These are phyloP conservation scores for Ovibos moschatus DNA, from an alignment of 2,113 vertebrate genomes.

Conservation along the genomic window DNA sequence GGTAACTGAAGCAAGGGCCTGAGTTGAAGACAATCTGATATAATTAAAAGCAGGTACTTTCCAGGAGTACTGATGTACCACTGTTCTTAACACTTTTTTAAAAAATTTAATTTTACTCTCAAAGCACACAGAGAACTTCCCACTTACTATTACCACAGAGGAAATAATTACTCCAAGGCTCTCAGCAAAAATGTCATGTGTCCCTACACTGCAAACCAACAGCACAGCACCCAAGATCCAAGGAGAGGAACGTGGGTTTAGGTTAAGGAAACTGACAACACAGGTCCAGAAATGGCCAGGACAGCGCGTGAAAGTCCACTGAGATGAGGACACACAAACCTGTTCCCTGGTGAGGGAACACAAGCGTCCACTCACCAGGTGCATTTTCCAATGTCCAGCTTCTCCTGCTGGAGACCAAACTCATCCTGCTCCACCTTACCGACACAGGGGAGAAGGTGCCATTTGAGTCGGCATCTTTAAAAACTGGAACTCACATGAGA, in stretches of 20 bases:
- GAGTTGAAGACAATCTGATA: neutral
- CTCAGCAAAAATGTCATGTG: neutral
- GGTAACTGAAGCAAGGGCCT: neutral
- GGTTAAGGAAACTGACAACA: neutral
- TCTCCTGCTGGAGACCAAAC: neutral
- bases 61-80: neutral
- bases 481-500: neutral
- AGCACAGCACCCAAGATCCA: neutral
- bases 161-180: neutral
- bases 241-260: neutral
- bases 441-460: neutral
- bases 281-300: neutral
- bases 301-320: fast-evolving
- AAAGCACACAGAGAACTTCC: neutral
- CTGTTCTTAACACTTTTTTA: neutral
- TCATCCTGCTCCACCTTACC: too few species aligned
- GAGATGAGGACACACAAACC: neutral
- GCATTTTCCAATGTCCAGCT: neutral
- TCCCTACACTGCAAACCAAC: neutral
- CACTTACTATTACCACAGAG: neutral
- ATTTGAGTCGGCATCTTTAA: neutral
- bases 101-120: neutral
- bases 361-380: fast-evolving
- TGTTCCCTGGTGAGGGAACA: neutral
- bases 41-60: neutral